Base-by-base conservation (phyloP, 2,113 vertebrate species). In the Genyomyrus donnyi region DNA sequence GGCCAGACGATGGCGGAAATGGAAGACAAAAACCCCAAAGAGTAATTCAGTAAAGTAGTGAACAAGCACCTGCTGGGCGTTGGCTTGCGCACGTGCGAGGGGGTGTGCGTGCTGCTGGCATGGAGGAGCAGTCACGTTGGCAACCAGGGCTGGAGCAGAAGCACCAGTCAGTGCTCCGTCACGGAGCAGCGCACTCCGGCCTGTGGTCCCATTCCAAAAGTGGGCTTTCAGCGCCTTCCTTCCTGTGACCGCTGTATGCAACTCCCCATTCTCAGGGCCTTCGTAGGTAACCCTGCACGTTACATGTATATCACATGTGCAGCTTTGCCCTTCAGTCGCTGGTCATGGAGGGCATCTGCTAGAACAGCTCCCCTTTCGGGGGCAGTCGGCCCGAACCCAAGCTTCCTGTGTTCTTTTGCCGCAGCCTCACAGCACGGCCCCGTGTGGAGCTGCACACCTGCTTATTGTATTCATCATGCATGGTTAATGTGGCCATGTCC, bases 321-420 rank as follows among this genome's bases (percentile, higher is more conserved):
- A 80, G 15, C 35, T 39, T 80, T 42, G 74, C 17, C 74, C 74
- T 80, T 80, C 93, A 94, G 90, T 90, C 88, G 24, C 93, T 93
- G 89, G 91, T 93, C 93, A 91, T 91, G 92, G 93, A 96, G 95
- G 94, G 94, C 89, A 93, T 89, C 89, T 92, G 89, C 91, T 91
- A 93, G 91, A 92, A 89, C 93, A 92, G 95, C 91, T 94, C 91
- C 92, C 46, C 94, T 96, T 96, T 95, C 95, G 92, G 91, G 93
- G 66, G 91, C 94, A 93, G 92, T 24, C 93, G 89, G 92, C 92
- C 91, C 93, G 92, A 95, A 95, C 90, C 91, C 93, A 94, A 95
- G 94, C 92, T 94, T 94, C 87, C 90, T 91, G 93, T 94, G 92
- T 91, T 93, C 93, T 94, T 93, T 39, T 13, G 86, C 88, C 45